Conservation (phyloP, 2,113 vertebrate genomes). For the Silurus meridionalis region DNA sequence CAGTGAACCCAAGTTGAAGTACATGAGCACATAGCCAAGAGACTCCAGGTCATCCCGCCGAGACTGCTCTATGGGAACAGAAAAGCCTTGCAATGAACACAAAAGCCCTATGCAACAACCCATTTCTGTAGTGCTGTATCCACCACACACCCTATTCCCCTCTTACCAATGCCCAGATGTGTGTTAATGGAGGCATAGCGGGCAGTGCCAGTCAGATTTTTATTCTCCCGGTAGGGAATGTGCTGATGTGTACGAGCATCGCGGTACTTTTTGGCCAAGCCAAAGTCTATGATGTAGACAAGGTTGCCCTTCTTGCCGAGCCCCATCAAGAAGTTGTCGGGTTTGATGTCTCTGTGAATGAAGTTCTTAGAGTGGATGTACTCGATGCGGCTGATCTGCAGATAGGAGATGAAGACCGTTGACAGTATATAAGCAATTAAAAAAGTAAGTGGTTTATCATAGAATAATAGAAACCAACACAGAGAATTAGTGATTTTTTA, state of each 20-base stretch:
- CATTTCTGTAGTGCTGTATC: not conserved
- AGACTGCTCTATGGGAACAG: conserved; percentile 84
- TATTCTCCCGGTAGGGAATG: conserved; percentile 97
- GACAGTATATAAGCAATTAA: not conserved
- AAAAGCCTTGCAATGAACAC: not conserved
- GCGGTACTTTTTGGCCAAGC: conserved; percentile 95
- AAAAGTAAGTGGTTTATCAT: not conserved
- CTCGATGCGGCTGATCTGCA: conserved; percentile 93
- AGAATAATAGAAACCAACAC: not conserved
- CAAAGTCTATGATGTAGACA: conserved; percentile 98
- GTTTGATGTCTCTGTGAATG: conserved; percentile 96
- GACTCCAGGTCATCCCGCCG: conserved; percentile 96
- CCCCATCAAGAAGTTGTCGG: conserved; percentile 98
- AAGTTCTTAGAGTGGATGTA: conserved; percentile 99
- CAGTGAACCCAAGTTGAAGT: conserved; percentile 97
- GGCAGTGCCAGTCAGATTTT: conserved; percentile 95
- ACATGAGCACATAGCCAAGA: conserved; percentile 96
- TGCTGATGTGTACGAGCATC: conserved; percentile 97
- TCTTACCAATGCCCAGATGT: conserved; percentile 92
- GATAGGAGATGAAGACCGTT: not conserved
- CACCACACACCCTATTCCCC: not conserved
- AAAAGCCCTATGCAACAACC: not conserved
- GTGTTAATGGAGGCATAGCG: conserved; percentile 98
- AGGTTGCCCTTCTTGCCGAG: conserved; percentile 97
- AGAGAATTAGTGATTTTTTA: not conserved